Conservation (phyloP, 2,113 vertebrate genomes). For the Trichomycterus rosablanca region DNA sequence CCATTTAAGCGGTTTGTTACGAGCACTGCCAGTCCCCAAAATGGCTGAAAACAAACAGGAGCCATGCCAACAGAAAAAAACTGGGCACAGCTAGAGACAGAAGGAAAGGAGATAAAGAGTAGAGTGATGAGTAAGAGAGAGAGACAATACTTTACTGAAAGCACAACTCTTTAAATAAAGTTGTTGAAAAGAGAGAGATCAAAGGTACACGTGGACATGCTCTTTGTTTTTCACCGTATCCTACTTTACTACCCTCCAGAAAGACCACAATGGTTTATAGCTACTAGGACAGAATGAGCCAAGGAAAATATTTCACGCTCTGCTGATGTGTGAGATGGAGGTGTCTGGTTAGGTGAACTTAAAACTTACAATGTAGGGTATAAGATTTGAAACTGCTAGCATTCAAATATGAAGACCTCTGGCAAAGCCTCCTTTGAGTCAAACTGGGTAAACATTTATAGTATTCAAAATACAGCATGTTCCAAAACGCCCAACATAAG, state of each 20-base stretch:
- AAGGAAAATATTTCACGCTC: constrained; percentile 34
- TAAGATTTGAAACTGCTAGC: no score
- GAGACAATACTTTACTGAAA: constrained; percentile 51
- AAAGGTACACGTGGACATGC: constrained; percentile 44
- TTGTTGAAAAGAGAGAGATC: constrained; percentile 46
- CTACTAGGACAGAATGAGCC: background rate
- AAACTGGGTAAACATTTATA: no score
- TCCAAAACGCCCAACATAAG: no score
- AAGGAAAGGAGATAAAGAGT: constrained; percentile 47
- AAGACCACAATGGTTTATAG: constrained; percentile 29
- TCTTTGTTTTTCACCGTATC: constrained; percentile 30
- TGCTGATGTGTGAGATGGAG: background rate
- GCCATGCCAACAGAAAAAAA: constrained; percentile 67
- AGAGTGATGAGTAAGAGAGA: constrained; percentile 28
- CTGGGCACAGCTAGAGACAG: constrained; percentile 58
- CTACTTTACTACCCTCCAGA: constrained; percentile 33
- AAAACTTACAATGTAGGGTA: no score
- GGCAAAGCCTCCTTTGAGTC: no score
- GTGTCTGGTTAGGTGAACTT: background rate
- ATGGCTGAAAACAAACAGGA: constrained; percentile 84
- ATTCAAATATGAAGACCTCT: no score
- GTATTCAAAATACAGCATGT: no score
- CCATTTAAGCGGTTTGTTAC: constrained; percentile 82
- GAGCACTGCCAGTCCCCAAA: constrained; percentile 78
- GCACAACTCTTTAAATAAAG: constrained; percentile 54